A percentile compares a stretch with the other conserved stretches of the same genome.
These are phyloP conservation scores for Palythoa caribaeorum DNA, from an alignment of 92 coral and sea anemone species.

Conservation along the genomic window DNA sequence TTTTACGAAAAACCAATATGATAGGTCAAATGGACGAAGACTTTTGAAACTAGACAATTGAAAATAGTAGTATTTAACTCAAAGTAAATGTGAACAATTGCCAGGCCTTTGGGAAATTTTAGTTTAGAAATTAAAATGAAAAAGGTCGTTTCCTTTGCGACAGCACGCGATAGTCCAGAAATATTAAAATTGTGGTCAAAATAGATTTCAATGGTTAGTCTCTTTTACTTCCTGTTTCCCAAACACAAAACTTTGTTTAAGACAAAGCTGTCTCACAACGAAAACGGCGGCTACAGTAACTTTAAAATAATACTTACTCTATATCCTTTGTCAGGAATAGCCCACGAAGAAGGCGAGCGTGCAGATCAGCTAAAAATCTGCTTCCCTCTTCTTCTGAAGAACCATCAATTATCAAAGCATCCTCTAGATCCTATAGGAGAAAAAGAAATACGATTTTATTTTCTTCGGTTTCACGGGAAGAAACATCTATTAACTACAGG, in stretches of 20 bases:
- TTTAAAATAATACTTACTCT: conserved; percentile 68
- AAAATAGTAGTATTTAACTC: background rate
- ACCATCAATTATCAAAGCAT: conserved; percentile 94
- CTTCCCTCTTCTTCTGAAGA: conserved; percentile 84
- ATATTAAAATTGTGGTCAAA: conserved; percentile 46
- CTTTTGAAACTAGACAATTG: conserved; percentile 31
- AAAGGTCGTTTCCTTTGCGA: conserved; percentile 9
- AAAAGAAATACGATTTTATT: conserved; percentile 46
- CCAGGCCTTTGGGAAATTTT: conserved; percentile 3
- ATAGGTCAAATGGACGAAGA: conserved; percentile 53
- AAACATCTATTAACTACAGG: conserved; percentile 36
- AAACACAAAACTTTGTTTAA: conserved; percentile 28
- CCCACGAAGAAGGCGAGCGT: conserved; percentile 92
- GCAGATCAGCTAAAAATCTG: conserved; percentile 96
- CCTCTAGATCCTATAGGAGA: conserved; percentile 89
- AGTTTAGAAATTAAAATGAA: background rate
- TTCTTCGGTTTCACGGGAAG: background rate
- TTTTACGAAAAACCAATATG: conserved; percentile 50
- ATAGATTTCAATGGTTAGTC: conserved; percentile 39
- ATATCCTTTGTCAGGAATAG: conserved; percentile 90
- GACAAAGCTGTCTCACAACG: conserved; percentile 25
- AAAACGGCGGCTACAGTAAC: conserved; percentile 21
- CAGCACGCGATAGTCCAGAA: conserved; percentile 40
- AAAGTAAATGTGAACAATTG: conserved; percentile 45
- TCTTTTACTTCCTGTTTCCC: conserved; percentile 49